Percentiles rank a stretch among this genome's conserved stretches.
These are phyloP conservation scores for Melanotaenia duboulayi DNA, from an alignment of 2,113 vertebrate genomes.

Conservation along the genomic window DNA sequence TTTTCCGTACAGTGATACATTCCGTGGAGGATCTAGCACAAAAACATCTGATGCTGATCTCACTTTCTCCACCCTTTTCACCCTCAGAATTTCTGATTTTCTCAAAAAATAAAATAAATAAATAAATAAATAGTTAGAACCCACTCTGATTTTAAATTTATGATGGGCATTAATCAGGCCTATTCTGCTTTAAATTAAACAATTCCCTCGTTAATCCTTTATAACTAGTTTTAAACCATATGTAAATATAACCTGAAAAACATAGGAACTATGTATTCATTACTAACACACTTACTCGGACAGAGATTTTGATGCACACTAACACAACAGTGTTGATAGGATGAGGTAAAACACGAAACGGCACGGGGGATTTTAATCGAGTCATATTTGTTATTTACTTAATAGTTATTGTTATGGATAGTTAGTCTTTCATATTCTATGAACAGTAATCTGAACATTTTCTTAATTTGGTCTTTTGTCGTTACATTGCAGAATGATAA, in stretches of 20 bases:
- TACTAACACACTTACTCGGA: constrained; percentile 18
- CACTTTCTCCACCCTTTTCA: too few relatives aligned
- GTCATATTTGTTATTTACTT: neutral
- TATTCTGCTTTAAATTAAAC: too few relatives aligned
- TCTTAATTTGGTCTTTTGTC: neutral
- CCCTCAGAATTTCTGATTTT: too few relatives aligned
- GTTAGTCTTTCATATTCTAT: neutral
- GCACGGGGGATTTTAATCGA: neutral
- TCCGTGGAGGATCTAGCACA: too few relatives aligned
- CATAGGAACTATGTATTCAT: constrained; percentile 26
- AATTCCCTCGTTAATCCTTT: too few relatives aligned
- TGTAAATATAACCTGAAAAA: neutral
- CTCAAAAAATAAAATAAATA: too few relatives aligned
- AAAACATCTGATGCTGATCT: too few relatives aligned
- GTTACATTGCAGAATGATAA: constrained; percentile 4
- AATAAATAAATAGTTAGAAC: too few relatives aligned
- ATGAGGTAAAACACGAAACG: constrained; percentile 26
- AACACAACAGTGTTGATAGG: constrained; percentile 26
- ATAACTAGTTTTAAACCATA: too few relatives aligned
- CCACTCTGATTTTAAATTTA: too few relatives aligned
- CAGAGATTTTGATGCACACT: constrained; percentile 18
- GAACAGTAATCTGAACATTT: neutral
- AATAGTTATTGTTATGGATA: neutral
- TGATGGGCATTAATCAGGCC: too few relatives aligned
- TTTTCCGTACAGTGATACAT: too few relatives aligned